Conservation (phyloP, 2,113 vertebrate genomes). For the Paradisaea rubra region DNA sequence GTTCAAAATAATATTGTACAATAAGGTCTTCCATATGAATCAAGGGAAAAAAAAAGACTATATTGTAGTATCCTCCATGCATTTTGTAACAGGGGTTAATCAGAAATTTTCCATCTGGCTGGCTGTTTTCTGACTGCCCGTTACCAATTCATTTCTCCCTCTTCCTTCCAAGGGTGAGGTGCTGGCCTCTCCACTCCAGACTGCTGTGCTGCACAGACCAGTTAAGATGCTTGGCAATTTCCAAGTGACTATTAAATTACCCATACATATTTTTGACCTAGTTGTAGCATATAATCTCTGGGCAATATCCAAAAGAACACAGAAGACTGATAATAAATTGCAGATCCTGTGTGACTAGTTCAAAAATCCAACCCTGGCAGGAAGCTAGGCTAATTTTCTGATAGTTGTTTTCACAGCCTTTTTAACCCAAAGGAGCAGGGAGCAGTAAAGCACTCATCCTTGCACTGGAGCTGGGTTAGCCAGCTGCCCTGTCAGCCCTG, state of each 20-base stretch:
- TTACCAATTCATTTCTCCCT: background rate
- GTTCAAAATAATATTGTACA: background rate
- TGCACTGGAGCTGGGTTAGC: background rate
- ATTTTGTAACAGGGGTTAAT: background rate
- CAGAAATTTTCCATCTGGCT: background rate
- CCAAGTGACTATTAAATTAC: conserved; percentile 10
- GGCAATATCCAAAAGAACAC: background rate
- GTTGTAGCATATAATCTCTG: background rate
- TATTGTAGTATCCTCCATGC: background rate
- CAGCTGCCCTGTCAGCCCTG: rapidly evolving
- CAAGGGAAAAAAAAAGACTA: background rate
- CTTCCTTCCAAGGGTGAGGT: background rate
- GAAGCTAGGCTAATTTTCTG: background rate
- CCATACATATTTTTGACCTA: background rate
- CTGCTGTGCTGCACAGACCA: conserved; percentile 1
- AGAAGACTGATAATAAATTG: background rate
- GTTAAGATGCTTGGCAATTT: background rate
- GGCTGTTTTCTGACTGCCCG: background rate
- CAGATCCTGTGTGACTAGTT: background rate
- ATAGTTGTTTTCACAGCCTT: background rate
- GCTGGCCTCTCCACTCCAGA: background rate
- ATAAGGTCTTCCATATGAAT: background rate
- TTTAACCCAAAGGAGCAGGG: background rate
- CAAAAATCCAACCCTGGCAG: background rate
- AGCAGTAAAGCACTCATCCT: rapidly evolving